Base-by-base conservation (phyloP, 2,888 invertebrate genomes). In the Anoplius nigerrimus region DNA sequence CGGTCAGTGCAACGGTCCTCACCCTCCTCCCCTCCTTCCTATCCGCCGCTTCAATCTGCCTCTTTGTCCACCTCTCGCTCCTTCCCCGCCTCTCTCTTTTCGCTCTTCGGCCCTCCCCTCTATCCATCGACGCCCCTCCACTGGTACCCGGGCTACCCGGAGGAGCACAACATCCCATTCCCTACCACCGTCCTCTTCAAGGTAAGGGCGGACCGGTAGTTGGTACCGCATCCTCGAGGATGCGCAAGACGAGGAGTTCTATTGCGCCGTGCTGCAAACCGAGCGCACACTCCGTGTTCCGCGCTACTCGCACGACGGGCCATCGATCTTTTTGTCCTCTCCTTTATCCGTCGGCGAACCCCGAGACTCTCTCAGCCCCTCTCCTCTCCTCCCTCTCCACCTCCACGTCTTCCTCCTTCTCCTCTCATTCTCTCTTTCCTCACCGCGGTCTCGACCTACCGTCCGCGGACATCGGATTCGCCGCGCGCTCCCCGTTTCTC, bases 1-100 rank as follows among this genome's bases (percentile, higher is more conserved):
- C 87, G 87, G 85, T 86, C 85, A 86, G 82, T 83, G 81, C 84
- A 86, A 84, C 86, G 86, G 84, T 82, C 82, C 79, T 74, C 71
- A 70, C 69, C 72, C 73, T 74, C 72, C 71, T 69, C 72, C 62
- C 57, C 66, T 69, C 72, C 70, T 63, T 67, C 34, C 20, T 42
- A 20, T 62, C 57, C 67, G 62, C 72, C 58, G 67, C 72, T 27
- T 46, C 55, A 51, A 34, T 69, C 48, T 56, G 70, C 65, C 60
- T 56, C 72, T 67, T 75, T 65, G 67, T 72, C 61, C 51, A n/a
- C 43, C 59, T 65, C 55, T 43, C 62, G 71, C 56, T 55, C 46
- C 66, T 34, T 52, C 48, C 45, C 65, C 62, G 59, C 63, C 62
- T 65, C 62, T 63, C 60, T 42, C 24, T 52, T 21, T 21, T 69